Base-by-base conservation (phyloP, 2,888 invertebrate genomes). In the Zaprionus obscuricornis region DNA sequence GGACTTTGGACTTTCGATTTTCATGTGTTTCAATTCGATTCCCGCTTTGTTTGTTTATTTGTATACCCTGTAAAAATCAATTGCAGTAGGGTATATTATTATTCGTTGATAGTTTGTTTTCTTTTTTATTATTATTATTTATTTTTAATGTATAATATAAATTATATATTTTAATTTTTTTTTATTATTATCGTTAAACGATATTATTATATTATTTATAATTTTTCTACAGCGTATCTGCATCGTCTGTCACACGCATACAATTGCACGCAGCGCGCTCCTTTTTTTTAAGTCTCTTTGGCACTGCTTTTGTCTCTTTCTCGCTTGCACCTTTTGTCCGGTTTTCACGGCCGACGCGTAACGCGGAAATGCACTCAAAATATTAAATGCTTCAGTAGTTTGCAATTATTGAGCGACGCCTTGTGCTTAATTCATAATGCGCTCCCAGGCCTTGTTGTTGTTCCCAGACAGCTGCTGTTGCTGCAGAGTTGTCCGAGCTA, bases 301-400 rank as follows among this genome's bases (percentile, higher is more conserved):
- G 14, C 22, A 6, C 24, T 36, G 14, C 4, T 4, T 31, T 39
- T 33, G 14, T 47, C n/a, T n/a, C n/a, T n/a, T n/a, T n/a, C n/a
- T n/a, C n/a, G n/a, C 40, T 45, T 11, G 26, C 64, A 46, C 40
- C 45, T 58, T 66, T 34, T 36, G 14, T 33, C 29, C n/a, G n/a
- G 24, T 43, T 54, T 46, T 42, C 11, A 24, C 29, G 60, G 52
- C 49, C 46, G 27, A 17, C 60, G 54, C 55, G 66, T 55, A 58
- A 86, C 87, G 83, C 82, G 76, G 73, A 86, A 82, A 77, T 83
- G 75, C 86, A 87, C 87, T 87, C 86, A 87, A 87, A 84, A 86
- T 85, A 87, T 88, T 88, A 86, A 87, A 87, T 84, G 88, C 85
- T 74, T 83, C 83, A 77, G 83, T 66, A 74, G 83, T 66, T 79